Evolutionary conservation across 1,140 invertebrate species (phyloP).

Genomic region (Trichonephila clavipes): DNA sequence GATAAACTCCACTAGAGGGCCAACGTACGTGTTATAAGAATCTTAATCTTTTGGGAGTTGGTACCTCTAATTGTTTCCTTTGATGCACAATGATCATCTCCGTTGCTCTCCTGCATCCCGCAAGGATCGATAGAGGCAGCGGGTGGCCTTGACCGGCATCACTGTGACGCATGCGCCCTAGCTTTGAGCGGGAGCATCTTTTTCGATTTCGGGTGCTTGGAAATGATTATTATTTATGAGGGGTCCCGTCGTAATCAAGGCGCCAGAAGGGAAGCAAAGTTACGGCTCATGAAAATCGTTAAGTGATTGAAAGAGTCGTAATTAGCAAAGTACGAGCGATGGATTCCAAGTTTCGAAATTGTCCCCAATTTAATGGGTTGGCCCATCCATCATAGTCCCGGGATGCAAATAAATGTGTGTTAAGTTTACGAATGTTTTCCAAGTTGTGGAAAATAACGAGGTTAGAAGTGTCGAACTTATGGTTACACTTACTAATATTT

Average conservation of each 20-base stretch:
- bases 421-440: too few relatives aligned
- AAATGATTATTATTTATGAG: slow-evolving; percentile 17
- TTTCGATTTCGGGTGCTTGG: neutral
- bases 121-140: slow-evolving; percentile 56
- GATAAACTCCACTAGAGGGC: too few relatives aligned
- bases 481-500: too few relatives aligned
- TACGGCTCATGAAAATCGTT: neutral
- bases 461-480: too few relatives aligned
- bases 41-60: too few relatives aligned
- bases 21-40: too few relatives aligned
- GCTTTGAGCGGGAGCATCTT: slow-evolving; percentile 9
- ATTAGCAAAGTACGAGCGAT: neutral
- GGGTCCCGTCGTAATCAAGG: neutral
- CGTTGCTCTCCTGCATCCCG: slow-evolving; percentile 35
- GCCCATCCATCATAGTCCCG: neutral
- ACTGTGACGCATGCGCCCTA: neutral
- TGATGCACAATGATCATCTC: neutral
- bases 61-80: neutral
- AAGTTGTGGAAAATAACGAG: too few relatives aligned
- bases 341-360: too few relatives aligned
- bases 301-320: neutral
- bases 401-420: neutral
- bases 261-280: neutral
- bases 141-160: slow-evolving; percentile 54
- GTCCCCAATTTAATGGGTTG: neutral